Evolutionary conservation across 1,140 invertebrate genomes (phyloP).

Genomic region (Drosophila tsacasi): DNA sequence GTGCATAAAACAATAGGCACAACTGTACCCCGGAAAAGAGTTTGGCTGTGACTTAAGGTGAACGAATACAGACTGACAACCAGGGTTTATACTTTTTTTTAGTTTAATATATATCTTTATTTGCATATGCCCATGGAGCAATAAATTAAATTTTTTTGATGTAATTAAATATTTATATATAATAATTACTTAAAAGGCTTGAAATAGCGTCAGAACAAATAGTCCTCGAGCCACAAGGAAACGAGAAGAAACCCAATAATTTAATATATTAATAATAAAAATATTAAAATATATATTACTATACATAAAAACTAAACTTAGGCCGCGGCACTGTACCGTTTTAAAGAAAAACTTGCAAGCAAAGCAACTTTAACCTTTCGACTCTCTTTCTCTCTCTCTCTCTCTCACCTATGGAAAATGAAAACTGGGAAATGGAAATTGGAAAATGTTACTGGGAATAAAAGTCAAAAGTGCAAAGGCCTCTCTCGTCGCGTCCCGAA

Average conservation of each 20-base stretch:
- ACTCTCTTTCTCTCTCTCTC: background rate
- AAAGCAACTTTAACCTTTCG: constrained; percentile 31
- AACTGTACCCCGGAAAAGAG: constrained; percentile 3
- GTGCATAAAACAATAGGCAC: background rate
- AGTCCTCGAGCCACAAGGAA: too few species aligned
- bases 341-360: constrained; percentile 2
- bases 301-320: background rate
- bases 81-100: background rate
- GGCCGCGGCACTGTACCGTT: constrained; percentile 19
- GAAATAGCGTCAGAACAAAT: background rate
- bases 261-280: too few species aligned
- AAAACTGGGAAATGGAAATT: background rate
- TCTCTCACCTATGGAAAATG: constrained; percentile 1
- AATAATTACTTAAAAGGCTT: background rate
- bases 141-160: too few species aligned
- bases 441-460: constrained; percentile 16
- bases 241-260: too few species aligned
- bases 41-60: background rate
- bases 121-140: too few species aligned
- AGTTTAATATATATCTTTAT: too few species aligned
- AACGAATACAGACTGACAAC: background rate
- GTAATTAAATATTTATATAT: too few species aligned
- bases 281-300: background rate
- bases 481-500: constrained; percentile 12
- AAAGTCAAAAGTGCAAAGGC: constrained; percentile 50